These are phyloP conservation scores for Baccha elongata DNA, from an alignment of 2,888 invertebrate genomes.

Conservation along the genomic window DNA sequence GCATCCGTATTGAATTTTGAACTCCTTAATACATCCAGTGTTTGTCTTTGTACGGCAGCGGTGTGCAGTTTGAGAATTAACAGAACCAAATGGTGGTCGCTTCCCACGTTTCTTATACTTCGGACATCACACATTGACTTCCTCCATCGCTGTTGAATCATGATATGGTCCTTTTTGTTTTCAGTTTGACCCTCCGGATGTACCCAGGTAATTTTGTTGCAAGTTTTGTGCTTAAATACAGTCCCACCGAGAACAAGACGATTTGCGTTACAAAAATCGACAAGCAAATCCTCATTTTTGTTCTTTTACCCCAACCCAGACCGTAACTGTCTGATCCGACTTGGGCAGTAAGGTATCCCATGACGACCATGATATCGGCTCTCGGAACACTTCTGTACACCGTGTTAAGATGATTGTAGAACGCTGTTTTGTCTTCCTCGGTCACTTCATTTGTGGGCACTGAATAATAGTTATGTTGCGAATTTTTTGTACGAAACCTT, in stretches of 20 bases:
- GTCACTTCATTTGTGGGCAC: neutral
- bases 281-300: too few relatives aligned
- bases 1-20: too few relatives aligned
- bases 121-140: too few relatives aligned
- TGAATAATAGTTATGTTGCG: neutral
- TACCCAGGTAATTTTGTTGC: neutral
- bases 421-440: neutral
- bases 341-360: neutral
- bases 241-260: neutral
- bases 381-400: neutral
- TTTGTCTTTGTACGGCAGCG: neutral
- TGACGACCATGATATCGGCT: neutral
- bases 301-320: neutral
- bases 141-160: neutral
- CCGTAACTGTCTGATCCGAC: slow-evolving; percentile 5
- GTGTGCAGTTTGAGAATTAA: too few relatives aligned
- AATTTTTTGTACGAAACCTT: too few relatives aligned
- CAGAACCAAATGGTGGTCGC: too few relatives aligned
- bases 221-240: neutral
- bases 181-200: neutral
- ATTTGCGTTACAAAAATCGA: neutral
- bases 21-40: neutral
- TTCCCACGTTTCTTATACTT: neutral
- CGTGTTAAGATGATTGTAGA: neutral
- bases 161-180: neutral